These are phyloP conservation scores for Protodeltote pygarga DNA, from an alignment of 2,888 invertebrate species.

Conservation along the genomic window DNA sequence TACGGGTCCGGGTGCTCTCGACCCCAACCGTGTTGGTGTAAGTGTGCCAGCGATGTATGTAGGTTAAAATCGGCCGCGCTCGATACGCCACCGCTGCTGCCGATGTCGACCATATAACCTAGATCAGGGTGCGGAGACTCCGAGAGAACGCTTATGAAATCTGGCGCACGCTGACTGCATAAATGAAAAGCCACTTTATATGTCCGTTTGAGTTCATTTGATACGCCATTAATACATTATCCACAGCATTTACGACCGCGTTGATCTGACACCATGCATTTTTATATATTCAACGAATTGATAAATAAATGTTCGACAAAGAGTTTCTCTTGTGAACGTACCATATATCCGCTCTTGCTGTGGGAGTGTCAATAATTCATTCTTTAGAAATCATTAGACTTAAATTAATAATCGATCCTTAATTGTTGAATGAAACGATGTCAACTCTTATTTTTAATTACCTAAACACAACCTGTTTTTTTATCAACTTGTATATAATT, in stretches of 20 bases:
- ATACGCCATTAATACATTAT: conserved; percentile 46
- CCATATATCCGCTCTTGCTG: not conserved
- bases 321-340: not conserved
- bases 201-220: conserved; percentile 65
- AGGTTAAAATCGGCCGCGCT: conserved; percentile 86
- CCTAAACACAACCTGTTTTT: conserved; percentile 5
- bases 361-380: not conserved
- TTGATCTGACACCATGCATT: conserved; percentile 16
- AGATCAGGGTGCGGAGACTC: conserved; percentile 86
- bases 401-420: no score
- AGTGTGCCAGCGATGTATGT: conserved; percentile 81
- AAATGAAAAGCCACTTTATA: conserved; percentile 76
- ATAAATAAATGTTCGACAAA: conserved; percentile 15
- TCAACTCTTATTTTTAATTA: conserved; percentile 10
- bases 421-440: no score
- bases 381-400: no score
- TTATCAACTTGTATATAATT: no score
- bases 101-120: conserved; percentile 86
- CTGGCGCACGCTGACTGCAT: conserved; percentile 82
- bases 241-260: conserved; percentile 5
- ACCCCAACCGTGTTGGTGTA: conserved; percentile 74
- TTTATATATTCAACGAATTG: conserved; percentile 9
- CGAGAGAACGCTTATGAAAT: conserved; percentile 87
- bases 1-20: conserved; percentile 78
- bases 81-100: conserved; percentile 80